Conservation (phyloP, 2,113 vertebrate species). For the Amphiprion percula region DNA sequence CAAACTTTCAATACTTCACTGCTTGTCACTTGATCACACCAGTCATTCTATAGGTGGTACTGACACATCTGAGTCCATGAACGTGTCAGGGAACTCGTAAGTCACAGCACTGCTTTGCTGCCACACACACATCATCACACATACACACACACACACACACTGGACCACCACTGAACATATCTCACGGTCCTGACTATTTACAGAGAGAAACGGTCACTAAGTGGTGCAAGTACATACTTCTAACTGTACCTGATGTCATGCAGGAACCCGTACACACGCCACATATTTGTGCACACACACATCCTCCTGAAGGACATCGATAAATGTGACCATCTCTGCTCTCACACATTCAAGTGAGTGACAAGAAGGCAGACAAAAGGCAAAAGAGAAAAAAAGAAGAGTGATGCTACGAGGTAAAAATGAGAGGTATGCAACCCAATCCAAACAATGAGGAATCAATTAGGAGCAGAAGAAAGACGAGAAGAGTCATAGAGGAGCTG, state of each 20-base stretch:
- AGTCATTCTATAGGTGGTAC: slow-evolving; percentile 40
- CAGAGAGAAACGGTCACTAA: slow-evolving; percentile 44
- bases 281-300: neutral
- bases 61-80: slow-evolving; percentile 60
- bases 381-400: neutral
- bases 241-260: slow-evolving; percentile 32
- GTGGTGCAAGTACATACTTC: slow-evolving; percentile 24
- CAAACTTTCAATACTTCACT: slow-evolving; percentile 70
- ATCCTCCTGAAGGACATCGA: slow-evolving; percentile 54
- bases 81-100: slow-evolving; percentile 61
- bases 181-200: slow-evolving; percentile 47
- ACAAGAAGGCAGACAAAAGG: neutral
- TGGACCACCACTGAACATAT: slow-evolving; percentile 38
- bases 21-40: slow-evolving; percentile 37
- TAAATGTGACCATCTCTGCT: slow-evolving; percentile 9
- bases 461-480: slow-evolving; percentile 7
- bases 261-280: slow-evolving; percentile 1
- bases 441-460: slow-evolving; percentile 16
- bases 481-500: slow-evolving; percentile 20
- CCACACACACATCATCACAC: neutral
- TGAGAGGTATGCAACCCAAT: neutral
- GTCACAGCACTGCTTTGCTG: slow-evolving; percentile 45
- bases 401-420: neutral
- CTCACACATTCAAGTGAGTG: neutral
- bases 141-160: slow-evolving; percentile 8